Conservation (phyloP, 2,888 invertebrate genomes). For the Phyllotreta striolata region DNA sequence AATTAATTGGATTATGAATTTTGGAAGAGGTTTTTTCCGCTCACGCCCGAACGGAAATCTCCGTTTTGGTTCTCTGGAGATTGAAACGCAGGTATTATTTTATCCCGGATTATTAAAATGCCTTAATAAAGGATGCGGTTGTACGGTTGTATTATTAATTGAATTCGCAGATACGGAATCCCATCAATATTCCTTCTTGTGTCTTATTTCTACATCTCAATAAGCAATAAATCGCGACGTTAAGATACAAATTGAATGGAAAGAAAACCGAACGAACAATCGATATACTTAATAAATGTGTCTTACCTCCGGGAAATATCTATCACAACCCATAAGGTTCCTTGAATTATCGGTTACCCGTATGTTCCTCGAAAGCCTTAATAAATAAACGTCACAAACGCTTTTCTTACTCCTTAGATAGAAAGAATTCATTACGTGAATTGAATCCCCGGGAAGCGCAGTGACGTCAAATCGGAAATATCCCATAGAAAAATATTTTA, state of each 20-base stretch:
- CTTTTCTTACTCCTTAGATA: constrained; percentile 28
- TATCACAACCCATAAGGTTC: constrained; percentile 20
- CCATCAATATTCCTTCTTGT: too few relatives aligned
- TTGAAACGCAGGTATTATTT: too few relatives aligned
- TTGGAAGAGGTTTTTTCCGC: too few relatives aligned
- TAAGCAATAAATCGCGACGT: neutral
- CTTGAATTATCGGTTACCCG: constrained; percentile 20
- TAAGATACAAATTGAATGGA: neutral
- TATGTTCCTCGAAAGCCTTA: constrained; percentile 21
- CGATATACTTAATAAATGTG: constrained; percentile 23
- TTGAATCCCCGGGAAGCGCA: constrained; percentile 18
- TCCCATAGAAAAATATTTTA: too few relatives aligned
- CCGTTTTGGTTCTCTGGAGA: too few relatives aligned
- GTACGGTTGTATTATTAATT: too few relatives aligned
- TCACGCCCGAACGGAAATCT: too few relatives aligned
- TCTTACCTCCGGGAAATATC: constrained; percentile 20
- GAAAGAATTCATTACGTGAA: constrained; percentile 30
- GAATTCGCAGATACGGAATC: too few relatives aligned
- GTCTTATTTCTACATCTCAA: too few relatives aligned
- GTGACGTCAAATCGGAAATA: neutral
- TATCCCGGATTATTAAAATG: too few relatives aligned
- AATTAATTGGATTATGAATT: too few relatives aligned
- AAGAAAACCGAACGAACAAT: constrained; percentile 9
- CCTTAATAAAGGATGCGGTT: too few relatives aligned
- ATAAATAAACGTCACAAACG: constrained; percentile 28